Percentiles rank a stretch among this genome's conserved stretches.
These are phyloP conservation scores for Amphiprion ocellaris DNA, from an alignment of 2,113 vertebrate species.

Conservation along the genomic window DNA sequence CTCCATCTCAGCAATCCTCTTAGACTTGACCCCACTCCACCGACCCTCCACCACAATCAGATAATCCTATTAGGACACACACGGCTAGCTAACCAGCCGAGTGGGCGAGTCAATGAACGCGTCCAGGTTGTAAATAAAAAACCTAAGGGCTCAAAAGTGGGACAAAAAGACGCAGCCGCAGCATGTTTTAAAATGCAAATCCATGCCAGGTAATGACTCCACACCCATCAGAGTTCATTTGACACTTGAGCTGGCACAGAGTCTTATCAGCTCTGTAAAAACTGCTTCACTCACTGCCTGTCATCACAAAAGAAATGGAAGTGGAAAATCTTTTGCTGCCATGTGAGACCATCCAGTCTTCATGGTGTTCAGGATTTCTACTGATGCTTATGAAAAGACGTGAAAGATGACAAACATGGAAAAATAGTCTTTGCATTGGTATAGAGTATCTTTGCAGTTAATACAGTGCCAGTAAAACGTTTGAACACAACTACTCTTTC, in stretches of 20 bases:
- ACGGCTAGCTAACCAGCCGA: conserved; percentile 9
- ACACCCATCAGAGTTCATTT: conserved; percentile 1
- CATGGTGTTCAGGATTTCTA: neutral
- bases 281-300: neutral
- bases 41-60: conserved; percentile 50
- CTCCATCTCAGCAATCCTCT: conserved; percentile 67
- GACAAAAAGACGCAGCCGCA: conserved; percentile 11
- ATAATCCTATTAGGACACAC: conserved; percentile 72
- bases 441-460: too few relatives aligned
- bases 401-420: too few relatives aligned
- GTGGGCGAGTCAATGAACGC: conserved; percentile 27
- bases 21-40: conserved; percentile 65
- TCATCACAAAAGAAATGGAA: neutral
- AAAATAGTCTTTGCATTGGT: too few relatives aligned
- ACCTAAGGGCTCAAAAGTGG: neutral
- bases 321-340: neutral
- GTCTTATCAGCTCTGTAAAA: neutral
- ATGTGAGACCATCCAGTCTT: neutral
- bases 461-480: too few relatives aligned
- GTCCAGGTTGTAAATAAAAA: conserved; percentile 7
- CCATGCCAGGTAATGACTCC: neutral
- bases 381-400: too few relatives aligned
- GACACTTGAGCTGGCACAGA: conserved; percentile 6
- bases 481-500: too few relatives aligned
- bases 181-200: conserved; percentile 24